phyloP scores from a whole-genome alignment of 2,113 vertebrate genomes.

The Capricornis sumatraensis region DNA sequence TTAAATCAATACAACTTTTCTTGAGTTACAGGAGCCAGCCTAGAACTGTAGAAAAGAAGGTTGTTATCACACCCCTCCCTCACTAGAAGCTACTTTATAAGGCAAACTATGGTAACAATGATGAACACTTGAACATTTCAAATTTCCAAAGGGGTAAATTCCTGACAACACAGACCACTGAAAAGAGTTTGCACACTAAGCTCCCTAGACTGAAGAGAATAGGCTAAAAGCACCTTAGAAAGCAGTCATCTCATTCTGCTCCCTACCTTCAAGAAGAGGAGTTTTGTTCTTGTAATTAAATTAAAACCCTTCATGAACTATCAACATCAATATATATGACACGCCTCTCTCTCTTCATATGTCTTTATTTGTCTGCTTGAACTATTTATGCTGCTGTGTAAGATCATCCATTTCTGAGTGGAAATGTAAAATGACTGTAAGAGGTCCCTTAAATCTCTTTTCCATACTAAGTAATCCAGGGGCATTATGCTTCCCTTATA shows the following conservation, averaged over 20 bases:
- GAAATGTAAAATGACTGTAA: constrained; percentile 33
- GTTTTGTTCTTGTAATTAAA: background rate
- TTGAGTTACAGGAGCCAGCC: background rate
- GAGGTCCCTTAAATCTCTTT: constrained; percentile 1
- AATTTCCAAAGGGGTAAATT: constrained; percentile 8
- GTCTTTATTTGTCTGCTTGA: constrained; percentile 3
- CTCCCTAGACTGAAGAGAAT: background rate
- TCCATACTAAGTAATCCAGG: background rate
- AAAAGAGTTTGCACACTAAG: background rate
- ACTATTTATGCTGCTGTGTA: background rate
- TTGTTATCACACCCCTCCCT: background rate
- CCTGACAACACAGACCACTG: background rate
- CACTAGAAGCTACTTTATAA: background rate
- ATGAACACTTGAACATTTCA: constrained; percentile 25
- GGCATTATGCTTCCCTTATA: background rate
- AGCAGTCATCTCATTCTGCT: background rate
- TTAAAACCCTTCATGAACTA: background rate
- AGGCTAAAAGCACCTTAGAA: background rate
- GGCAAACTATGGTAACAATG: constrained; percentile 8
- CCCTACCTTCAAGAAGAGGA: background rate
- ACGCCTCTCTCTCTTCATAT: background rate
- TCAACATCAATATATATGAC: background rate
- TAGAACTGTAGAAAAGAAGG: background rate
- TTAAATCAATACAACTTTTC: constrained; percentile 40
- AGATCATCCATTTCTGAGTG: constrained; percentile 8